Percentiles rank a stretch among this genome's conserved stretches.
Conservation (phyloP, 2,797 vertebrate genomes). For the Intellagama lesueurii region DNA sequence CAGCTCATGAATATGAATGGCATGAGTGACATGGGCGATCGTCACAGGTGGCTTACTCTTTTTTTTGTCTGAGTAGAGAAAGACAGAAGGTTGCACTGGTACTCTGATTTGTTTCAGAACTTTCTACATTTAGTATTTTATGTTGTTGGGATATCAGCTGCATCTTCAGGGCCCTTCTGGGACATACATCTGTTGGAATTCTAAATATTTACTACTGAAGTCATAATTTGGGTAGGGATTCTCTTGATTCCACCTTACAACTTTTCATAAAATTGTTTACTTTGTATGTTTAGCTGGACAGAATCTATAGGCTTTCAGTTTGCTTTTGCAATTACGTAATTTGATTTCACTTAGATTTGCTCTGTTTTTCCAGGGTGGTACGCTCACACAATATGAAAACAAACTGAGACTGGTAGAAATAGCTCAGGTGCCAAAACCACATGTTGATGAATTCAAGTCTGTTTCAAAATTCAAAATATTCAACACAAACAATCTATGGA, state of each 20-base stretch:
- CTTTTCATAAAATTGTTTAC: background rate
- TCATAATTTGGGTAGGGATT: background rate
- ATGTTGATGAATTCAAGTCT: slow-evolving; percentile 98
- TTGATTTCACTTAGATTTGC: background rate
- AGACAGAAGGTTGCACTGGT: background rate
- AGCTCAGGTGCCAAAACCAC: slow-evolving; percentile 94
- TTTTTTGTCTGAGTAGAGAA: background rate
- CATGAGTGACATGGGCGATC: no score
- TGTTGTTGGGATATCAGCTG: background rate
- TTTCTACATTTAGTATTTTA: background rate
- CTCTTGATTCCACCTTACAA: background rate
- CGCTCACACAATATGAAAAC: slow-evolving; percentile 93
- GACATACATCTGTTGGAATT: background rate
- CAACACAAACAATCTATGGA: slow-evolving; percentile 99
- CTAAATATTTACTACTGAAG: background rate
- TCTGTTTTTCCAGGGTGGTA: slow-evolving; percentile 87
- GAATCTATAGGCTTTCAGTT: background rate
- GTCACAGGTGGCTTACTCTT: background rate
- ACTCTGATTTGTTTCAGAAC: background rate
- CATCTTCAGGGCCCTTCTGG: background rate
- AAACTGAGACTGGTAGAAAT: slow-evolving; percentile 96
- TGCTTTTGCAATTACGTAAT: background rate
- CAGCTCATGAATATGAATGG: no score
- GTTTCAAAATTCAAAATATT: slow-evolving; percentile 99
- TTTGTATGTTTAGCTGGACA: background rate